Evolutionary conservation across 2,113 vertebrate genomes (phyloP).

Genomic region (Sprattus sprattus): DNA sequence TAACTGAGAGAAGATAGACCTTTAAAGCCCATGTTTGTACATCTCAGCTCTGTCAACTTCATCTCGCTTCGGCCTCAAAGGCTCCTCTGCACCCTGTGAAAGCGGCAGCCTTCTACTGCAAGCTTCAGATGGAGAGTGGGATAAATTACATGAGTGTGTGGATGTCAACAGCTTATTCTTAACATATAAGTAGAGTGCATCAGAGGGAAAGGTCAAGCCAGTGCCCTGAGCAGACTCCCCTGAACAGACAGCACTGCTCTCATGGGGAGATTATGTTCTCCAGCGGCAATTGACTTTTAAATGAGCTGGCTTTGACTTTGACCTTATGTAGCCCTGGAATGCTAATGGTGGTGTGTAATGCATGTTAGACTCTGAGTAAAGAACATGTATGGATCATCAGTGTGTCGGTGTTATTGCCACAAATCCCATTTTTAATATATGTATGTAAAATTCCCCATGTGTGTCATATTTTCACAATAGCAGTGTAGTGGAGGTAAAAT

Average conservation of each 20-base stretch:
- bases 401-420: neutral
- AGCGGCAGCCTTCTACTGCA: neutral
- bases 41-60: neutral
- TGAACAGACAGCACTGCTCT: neutral
- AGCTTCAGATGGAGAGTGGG: neutral
- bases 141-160: neutral
- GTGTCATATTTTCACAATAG: neutral
- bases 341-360: neutral
- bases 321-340: neutral
- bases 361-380: neutral
- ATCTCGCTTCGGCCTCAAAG: neutral
- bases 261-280: neutral
- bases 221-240: neutral
- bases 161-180: slow-evolving; percentile 6
- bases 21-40: neutral
- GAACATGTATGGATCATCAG: neutral
- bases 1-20: too few relatives aligned
- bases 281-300: neutral
- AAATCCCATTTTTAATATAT: neutral
- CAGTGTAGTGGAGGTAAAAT: too few relatives aligned
- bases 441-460: neutral
- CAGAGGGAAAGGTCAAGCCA: neutral
- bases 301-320: slow-evolving; percentile 7
- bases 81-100: neutral
- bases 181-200: neutral